Percentiles rank a stretch among this genome's conserved stretches.
Conservation (phyloP, 2,888 invertebrate species). For the Mesorhabditis spiculigera region DNA sequence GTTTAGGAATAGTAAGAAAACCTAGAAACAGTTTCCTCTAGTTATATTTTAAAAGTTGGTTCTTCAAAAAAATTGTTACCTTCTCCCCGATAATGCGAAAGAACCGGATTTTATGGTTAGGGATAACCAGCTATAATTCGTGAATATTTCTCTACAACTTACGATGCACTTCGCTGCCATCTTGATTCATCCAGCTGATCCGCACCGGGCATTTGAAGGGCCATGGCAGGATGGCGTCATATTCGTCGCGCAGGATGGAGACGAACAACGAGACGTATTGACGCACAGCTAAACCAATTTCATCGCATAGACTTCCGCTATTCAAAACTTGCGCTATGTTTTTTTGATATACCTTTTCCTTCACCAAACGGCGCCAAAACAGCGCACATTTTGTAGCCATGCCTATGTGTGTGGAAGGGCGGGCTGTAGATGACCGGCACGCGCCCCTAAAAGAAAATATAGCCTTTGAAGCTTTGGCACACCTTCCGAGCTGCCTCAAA, state of each 20-base stretch:
- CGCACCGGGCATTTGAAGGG: not conserved
- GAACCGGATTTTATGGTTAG: too few species aligned
- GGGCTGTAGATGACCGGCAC: conserved; percentile 2
- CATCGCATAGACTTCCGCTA: too few species aligned
- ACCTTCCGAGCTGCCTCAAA: not conserved
- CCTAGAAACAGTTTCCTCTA: too few species aligned
- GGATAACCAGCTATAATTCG: too few species aligned
- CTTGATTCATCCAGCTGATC: not conserved
- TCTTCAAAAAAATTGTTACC: too few species aligned
- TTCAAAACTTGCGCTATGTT: not conserved
- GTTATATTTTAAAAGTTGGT: too few species aligned
- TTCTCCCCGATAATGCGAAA: too few species aligned
- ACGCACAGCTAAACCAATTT: not conserved
- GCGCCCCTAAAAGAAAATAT: not conserved
- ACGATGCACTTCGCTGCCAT: not conserved
- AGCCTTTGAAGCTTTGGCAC: not conserved
- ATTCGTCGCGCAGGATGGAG: not conserved
- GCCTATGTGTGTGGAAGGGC: not conserved
- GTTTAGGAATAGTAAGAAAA: too few species aligned
- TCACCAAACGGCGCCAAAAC: not conserved
- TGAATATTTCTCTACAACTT: too few species aligned
- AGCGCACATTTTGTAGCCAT: conserved; percentile 1
- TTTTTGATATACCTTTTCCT: not conserved
- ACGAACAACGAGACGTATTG: not conserved
- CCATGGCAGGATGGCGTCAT: not conserved